Evolutionary conservation across 2,113 vertebrate species (phyloP).

Genomic region (Peucedramus taeniatus): DNA sequence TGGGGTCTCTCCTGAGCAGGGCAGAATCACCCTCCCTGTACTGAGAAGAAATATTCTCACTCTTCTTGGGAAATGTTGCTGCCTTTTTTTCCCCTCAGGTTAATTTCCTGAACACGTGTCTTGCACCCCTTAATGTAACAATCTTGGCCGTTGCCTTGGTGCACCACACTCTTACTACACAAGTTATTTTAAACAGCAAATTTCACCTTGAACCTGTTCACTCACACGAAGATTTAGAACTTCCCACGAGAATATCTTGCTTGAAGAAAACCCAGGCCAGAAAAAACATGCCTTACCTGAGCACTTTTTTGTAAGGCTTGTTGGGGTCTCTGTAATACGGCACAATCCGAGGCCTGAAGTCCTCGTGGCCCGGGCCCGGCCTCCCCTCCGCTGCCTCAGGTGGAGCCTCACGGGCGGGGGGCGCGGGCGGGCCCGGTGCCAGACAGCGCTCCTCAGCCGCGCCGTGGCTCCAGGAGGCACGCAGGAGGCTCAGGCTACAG

Average conservation of each 20-base stretch:
- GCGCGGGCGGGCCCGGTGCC: conserved; percentile 62
- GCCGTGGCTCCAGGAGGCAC: conserved; percentile 89
- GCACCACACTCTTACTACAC: rapidly evolving
- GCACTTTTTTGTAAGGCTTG: conserved; percentile 91
- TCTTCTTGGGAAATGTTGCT: rapidly evolving
- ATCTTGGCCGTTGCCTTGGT: rapidly evolving
- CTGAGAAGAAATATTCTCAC: background rate
- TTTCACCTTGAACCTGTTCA: rapidly evolving
- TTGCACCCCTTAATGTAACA: too few species aligned
- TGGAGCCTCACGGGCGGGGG: background rate
- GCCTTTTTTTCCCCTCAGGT: background rate
- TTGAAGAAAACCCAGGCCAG: background rate
- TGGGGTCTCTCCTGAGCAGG: background rate
- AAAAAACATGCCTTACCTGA: conserved; percentile 74
- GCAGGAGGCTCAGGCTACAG: conserved; percentile 91
- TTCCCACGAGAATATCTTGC: rapidly evolving
- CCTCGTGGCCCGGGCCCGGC: conserved; percentile 45
- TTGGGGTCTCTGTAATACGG: conserved; percentile 90
- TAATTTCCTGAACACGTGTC: rapidly evolving
- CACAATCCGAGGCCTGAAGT: conserved; percentile 85
- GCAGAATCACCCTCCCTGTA: background rate
- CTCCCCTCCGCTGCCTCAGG: background rate
- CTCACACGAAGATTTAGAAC: background rate
- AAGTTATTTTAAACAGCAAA: background rate
- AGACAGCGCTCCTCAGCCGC: conserved; percentile 76